These are phyloP conservation scores for Acestrorhynchus altus DNA, from an alignment of 2,797 vertebrate species.

Conservation along the genomic window DNA sequence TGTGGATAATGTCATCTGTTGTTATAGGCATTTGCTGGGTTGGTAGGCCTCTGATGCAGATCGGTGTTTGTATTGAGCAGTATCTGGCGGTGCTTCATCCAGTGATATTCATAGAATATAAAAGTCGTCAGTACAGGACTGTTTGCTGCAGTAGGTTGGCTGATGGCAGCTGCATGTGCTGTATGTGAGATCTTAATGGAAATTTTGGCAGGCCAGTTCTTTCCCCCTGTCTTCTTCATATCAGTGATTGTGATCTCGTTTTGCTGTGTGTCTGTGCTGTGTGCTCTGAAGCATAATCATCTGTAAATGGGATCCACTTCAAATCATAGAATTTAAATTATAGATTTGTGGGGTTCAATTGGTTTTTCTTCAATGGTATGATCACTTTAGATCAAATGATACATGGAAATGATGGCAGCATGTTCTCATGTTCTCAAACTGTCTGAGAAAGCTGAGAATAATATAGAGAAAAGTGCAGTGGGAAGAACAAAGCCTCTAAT, in stretches of 20 bases:
- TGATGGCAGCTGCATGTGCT: not conserved
- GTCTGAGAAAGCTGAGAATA: too few relatives aligned
- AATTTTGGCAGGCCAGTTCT: too few relatives aligned
- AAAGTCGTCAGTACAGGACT: not conserved
- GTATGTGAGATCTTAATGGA: not conserved
- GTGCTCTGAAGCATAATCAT: not conserved
- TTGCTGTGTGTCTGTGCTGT: not conserved
- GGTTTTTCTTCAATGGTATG: too few relatives aligned
- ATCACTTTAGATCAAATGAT: too few relatives aligned
- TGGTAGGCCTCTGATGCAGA: conserved; percentile 32
- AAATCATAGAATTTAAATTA: too few relatives aligned
- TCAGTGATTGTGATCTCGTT: not conserved
- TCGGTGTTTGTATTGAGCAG: conserved; percentile 17
- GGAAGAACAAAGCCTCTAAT: too few relatives aligned
- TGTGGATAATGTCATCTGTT: not conserved
- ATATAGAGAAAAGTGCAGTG: too few relatives aligned
- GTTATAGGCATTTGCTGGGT: not conserved
- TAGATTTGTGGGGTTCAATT: too few relatives aligned
- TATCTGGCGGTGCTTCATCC: conserved; percentile 45
- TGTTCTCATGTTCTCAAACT: too few relatives aligned
- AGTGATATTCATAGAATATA: conserved; percentile 34
- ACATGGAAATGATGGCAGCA: too few relatives aligned
- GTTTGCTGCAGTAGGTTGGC: not conserved
- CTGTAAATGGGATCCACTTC: too few relatives aligned
- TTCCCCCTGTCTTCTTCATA: not conserved